Evolutionary conservation across 2,797 vertebrate species (phyloP), one percentile per base, ranked within the genome.

Genomic region (Taeniopygia guttata): DNA sequence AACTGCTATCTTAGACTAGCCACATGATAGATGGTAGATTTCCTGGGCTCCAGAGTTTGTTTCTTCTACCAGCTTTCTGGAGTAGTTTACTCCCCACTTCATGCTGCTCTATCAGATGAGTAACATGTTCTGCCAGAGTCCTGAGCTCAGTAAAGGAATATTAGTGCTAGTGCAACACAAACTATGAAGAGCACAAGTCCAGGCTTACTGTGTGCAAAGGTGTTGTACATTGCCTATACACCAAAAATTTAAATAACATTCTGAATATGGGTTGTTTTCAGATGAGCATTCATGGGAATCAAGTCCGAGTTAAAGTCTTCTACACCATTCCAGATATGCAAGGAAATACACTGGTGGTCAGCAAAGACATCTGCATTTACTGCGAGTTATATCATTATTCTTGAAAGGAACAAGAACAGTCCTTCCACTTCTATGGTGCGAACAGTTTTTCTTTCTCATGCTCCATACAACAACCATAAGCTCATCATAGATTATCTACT

Each of bases 171-270:
- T 36, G 45, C 4, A 6, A 21, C 12, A 42, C 45, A 32, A 42
- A 43, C 16, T n/a, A 11, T 14, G 16, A 83, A 42, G 6, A 36
- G 42, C 36, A 13, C 10, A 58, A 30, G 16, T n/a, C 23, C 64
- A 70, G 18, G 21, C 19, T 49, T 18, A 45, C 15, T 46, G 7
- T 54, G 27, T 34, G 30, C 42, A 69, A 69, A 26, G 18, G 12
- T 56, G 29, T 15, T 54, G 16, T 30, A 49, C 3, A 2, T 22
- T 30, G 5, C 1, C 1, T 46, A 12, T 17, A 18, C 12, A 30
- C 7, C 13, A 36, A 21, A 30, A 38, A 14, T 51, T 74, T 46
- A 58, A 78, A 54, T 30, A 75, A 43, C 8, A 29, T 46, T 84
- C 78, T 46, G 21, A 78, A 56, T 49, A 55, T 8, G 4, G 4